Evolutionary conservation across 2,113 vertebrate genomes (phyloP).

Genomic region (Tapirus terrestris): DNA sequence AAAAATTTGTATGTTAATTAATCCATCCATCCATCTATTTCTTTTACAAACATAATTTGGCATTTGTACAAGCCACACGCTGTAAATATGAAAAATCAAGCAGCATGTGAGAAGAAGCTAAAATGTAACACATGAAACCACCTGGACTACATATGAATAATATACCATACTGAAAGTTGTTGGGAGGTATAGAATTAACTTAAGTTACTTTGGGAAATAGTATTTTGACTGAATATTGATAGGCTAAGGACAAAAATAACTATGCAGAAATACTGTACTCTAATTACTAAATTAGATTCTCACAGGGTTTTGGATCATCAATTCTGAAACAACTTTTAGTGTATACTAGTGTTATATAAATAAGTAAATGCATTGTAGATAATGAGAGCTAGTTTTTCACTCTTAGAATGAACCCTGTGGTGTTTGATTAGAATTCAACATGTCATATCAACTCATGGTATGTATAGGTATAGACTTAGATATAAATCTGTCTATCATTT

Average conservation of each 20-base stretch:
- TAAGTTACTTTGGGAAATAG: background rate
- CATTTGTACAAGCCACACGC: background rate
- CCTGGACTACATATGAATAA: background rate
- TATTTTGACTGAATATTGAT: background rate
- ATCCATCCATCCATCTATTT: background rate
- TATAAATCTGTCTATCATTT: background rate
- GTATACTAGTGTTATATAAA: background rate
- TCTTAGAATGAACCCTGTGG: background rate
- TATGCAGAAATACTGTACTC: background rate
- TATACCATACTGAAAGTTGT: background rate
- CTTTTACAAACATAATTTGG: background rate
- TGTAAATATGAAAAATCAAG: background rate
- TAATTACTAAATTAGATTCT: background rate
- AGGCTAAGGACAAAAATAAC: background rate
- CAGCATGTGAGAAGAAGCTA: background rate
- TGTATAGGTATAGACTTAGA: background rate
- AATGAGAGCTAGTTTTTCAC: background rate
- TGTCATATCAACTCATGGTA: background rate
- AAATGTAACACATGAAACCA: background rate
- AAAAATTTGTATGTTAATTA: background rate
- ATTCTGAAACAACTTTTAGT: background rate
- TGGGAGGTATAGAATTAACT: background rate
- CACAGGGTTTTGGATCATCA: background rate
- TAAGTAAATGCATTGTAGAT: background rate
- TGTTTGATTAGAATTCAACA: background rate